Conservation (phyloP, 2,888 invertebrate species). For the Neocrepidodera transversa region DNA sequence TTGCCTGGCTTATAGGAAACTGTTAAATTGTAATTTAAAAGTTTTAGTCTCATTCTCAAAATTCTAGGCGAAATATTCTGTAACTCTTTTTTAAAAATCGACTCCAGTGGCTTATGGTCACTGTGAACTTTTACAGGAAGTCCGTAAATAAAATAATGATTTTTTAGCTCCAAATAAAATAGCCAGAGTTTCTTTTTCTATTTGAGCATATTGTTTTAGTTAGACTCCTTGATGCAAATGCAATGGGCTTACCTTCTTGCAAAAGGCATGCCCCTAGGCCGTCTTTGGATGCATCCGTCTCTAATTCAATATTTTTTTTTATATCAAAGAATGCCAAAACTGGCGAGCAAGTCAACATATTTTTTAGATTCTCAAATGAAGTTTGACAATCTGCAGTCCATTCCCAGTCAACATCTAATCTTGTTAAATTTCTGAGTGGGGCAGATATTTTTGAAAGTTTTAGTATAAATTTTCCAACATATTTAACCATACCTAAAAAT, state of each 20-base stretch:
- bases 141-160: conserved; percentile 52
- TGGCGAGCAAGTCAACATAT: conserved; percentile 6
- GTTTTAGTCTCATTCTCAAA: conserved; percentile 39
- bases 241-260: conserved; percentile 29
- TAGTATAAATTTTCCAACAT: conserved; percentile 36
- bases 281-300: background rate
- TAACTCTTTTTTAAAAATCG: conserved; percentile 23
- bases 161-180: conserved; percentile 43
- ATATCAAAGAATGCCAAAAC: conserved; percentile 7
- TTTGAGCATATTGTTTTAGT: conserved; percentile 49
- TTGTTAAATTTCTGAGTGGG: conserved; percentile 15
- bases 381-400: conserved; percentile 3
- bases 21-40: conserved; percentile 40
- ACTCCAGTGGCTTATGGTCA: conserved; percentile 49
- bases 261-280: conserved; percentile 6
- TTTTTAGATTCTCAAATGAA: background rate
- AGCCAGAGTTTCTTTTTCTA: conserved; percentile 47
- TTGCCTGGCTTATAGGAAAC: conserved; percentile 35
- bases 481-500: conserved; percentile 40
- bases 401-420: conserved; percentile 8
- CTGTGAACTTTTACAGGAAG: conserved; percentile 42
- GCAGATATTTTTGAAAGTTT: conserved; percentile 35
- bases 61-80: conserved; percentile 2
- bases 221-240: conserved; percentile 44
- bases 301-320: conserved; percentile 4